phyloP scores from a whole-genome alignment of 2,797 vertebrate species.

The Liparis tanakae region DNA sequence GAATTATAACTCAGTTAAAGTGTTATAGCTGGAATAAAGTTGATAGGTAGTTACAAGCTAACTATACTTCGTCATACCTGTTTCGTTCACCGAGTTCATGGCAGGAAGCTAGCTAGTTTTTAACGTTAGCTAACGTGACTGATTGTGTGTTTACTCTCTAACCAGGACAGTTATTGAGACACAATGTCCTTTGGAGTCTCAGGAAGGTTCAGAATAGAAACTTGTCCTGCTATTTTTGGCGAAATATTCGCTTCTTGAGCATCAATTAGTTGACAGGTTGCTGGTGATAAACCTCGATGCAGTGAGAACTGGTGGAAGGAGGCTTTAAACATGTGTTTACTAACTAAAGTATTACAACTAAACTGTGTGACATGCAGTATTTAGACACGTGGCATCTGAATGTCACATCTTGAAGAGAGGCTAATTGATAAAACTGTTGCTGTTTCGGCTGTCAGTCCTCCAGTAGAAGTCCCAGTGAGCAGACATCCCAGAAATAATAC shows the following conservation, averaged over 20 bases:
- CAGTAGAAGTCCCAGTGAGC: no score
- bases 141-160: neutral
- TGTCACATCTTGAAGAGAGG: no score
- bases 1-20: neutral
- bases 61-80: neutral
- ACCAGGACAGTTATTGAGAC: neutral
- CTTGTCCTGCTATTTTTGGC: neutral
- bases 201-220: neutral
- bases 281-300: neutral
- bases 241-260: neutral
- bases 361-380: no score
- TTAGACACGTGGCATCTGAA: no score
- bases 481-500: no score
- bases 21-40: fast-evolving
- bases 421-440: no score
- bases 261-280: neutral
- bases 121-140: conserved; percentile 3
- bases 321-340: neutral
- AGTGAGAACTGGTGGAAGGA: neutral
- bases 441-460: no score
- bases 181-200: neutral
- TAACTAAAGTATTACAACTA: neutral
- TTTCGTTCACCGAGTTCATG: neutral
- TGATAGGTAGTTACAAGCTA: neutral
- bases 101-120: conserved; percentile 36